These are phyloP conservation scores for Seladonia tumulorum DNA, from an alignment of 2,888 invertebrate genomes.

Conservation along the genomic window DNA sequence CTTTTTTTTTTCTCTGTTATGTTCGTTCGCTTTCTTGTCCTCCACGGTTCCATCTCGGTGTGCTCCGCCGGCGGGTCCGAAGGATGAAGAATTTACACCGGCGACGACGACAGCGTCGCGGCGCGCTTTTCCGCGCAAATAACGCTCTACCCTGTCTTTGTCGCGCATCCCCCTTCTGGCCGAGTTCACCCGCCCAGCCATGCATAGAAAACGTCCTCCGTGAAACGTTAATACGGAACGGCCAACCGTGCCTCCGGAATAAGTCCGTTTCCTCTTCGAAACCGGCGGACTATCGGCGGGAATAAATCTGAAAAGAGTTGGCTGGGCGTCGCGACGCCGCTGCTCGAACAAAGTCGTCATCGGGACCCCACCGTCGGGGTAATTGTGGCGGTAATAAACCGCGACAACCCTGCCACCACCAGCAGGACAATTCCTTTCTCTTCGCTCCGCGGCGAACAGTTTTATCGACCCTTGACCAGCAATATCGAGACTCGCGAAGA, in stretches of 20 bases:
- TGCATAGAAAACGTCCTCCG: conserved; percentile 8
- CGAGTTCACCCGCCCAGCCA: background rate
- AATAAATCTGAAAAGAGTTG: conserved; percentile 14
- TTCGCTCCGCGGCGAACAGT: background rate
- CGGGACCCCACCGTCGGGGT: background rate
- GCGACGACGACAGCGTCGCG: conserved; percentile 23
- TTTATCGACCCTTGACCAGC: background rate
- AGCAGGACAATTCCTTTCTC: background rate
- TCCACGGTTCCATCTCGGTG: background rate
- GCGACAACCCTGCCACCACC: background rate
- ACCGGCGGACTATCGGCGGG: conserved; percentile 6
- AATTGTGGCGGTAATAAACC: background rate
- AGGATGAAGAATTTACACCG: conserved; percentile 54
- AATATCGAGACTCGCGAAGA: background rate
- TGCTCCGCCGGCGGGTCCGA: conserved; percentile 3
- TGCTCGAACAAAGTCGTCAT: background rate
- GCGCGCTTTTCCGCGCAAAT: conserved; percentile 25
- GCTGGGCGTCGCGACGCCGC: background rate
- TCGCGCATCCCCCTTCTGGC: background rate
- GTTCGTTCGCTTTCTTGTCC: background rate
- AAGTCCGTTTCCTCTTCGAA: conserved; percentile 9
- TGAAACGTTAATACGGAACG: conserved; percentile 25
- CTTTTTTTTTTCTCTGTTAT: background rate
- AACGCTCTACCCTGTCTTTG: conserved; percentile 9
- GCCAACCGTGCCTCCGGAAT: background rate